A percentile compares a stretch with the other conserved stretches of the same genome.
phyloP scores from a whole-genome alignment of 2,888 invertebrate genomes.

The Drosophila heteroneura region DNA sequence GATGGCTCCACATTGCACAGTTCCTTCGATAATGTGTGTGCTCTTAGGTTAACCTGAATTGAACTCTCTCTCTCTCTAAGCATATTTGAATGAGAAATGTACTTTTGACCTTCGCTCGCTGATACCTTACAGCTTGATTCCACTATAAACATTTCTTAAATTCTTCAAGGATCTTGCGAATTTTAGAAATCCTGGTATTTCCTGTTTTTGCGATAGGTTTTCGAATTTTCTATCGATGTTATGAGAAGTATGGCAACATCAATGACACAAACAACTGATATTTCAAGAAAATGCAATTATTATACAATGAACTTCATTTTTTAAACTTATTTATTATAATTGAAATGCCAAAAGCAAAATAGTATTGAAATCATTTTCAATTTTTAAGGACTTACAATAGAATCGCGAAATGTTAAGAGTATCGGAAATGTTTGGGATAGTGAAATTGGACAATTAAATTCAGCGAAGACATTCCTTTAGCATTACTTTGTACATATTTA shows the following conservation, averaged over 20 bases:
- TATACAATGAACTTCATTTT: background rate
- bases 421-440: too few relatives aligned
- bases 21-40: background rate
- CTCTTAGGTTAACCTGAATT: background rate
- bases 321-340: background rate
- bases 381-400: background rate
- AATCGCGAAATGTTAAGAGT: too few relatives aligned
- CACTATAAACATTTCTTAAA: background rate
- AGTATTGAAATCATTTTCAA: background rate
- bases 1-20: slow-evolving; percentile 48
- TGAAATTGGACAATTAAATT: background rate
- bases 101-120: background rate
- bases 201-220: background rate
- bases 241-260: too few relatives aligned
- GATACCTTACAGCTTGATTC: background rate
- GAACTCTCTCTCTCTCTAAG: too few relatives aligned
- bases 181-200: background rate
- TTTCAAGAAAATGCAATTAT: background rate
- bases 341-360: background rate
- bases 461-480: background rate
- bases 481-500: background rate
- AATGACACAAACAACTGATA: background rate
- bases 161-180: background rate
- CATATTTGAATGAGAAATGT: background rate
- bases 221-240: background rate